Percentiles rank a stretch among this genome's conserved stretches.
Conservation (phyloP, 2,797 vertebrate genomes). For the Liparis tanakae region DNA sequence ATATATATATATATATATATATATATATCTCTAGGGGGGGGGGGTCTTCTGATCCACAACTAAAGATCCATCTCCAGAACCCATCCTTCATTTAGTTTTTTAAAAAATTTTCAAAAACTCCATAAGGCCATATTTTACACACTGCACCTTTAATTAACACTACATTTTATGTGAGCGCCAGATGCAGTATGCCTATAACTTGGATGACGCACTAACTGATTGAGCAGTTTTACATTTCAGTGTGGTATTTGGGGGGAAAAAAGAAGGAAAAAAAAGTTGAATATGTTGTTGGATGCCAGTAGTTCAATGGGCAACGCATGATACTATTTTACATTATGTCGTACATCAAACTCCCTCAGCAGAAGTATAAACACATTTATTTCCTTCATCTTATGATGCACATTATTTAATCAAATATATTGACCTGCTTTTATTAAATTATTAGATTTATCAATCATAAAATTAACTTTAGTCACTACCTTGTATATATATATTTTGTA, state of each 20-base stretch:
- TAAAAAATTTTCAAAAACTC: too few relatives aligned
- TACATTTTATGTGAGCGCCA: background rate
- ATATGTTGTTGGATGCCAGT: background rate
- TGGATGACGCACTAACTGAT: background rate
- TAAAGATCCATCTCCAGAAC: too few relatives aligned
- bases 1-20: too few relatives aligned
- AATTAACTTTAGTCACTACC: too few relatives aligned
- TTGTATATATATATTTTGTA: too few relatives aligned
- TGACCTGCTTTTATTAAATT: background rate
- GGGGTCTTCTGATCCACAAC: too few relatives aligned
- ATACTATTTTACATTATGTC: background rate
- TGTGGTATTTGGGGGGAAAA: background rate
- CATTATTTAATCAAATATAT: background rate
- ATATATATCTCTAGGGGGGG: too few relatives aligned
- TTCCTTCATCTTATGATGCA: background rate
- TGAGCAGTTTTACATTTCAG: background rate
- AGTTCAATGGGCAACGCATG: background rate
- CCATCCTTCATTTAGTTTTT: too few relatives aligned
- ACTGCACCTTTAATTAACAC: background rate
- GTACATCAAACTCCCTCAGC: background rate
- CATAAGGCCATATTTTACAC: background rate
- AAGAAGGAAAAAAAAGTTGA: background rate
- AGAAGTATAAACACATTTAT: background rate
- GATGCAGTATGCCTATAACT: background rate
- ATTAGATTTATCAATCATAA: background rate